Evolutionary conservation across 2,888 invertebrate genomes (phyloP).

Genomic region (Auanema sp.): DNA sequence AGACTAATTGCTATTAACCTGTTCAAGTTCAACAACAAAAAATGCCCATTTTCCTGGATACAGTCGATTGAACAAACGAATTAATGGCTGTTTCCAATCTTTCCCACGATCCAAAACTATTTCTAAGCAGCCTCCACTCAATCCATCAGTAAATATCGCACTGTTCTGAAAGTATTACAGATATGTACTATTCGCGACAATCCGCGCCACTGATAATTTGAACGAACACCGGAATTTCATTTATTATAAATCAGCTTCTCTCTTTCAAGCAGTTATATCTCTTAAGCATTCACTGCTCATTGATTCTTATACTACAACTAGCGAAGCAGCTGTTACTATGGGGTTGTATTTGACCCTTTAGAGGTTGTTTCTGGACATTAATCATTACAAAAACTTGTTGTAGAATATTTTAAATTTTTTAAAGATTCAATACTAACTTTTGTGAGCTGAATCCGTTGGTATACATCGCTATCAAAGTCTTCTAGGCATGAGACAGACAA

Average conservation of each 20-base stretch:
- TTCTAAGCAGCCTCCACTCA: constrained; percentile 40
- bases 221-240: constrained; percentile 1
- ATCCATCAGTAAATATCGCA: constrained; percentile 44
- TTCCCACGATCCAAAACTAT: constrained; percentile 40
- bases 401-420: too few species aligned
- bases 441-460: constrained; percentile 1
- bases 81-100: constrained; percentile 45
- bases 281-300: background rate
- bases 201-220: background rate
- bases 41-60: constrained; percentile 50
- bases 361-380: too few species aligned
- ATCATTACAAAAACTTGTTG: too few species aligned
- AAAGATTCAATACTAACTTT: constrained; percentile 12
- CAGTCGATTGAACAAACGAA: constrained; percentile 36
- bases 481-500: constrained; percentile 33
- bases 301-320: background rate
- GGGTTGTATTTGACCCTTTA: too few species aligned
- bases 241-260: constrained; percentile 6
- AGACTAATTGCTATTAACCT: constrained; percentile 14
- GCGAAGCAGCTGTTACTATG: background rate
- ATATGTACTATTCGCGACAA: background rate
- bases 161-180: constrained; percentile 31
- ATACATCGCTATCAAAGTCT: constrained; percentile 25
- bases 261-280: background rate
- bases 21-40: constrained; percentile 42